Evolutionary conservation across 2,113 vertebrate species (phyloP).

Genomic region (Gobio gobio): DNA sequence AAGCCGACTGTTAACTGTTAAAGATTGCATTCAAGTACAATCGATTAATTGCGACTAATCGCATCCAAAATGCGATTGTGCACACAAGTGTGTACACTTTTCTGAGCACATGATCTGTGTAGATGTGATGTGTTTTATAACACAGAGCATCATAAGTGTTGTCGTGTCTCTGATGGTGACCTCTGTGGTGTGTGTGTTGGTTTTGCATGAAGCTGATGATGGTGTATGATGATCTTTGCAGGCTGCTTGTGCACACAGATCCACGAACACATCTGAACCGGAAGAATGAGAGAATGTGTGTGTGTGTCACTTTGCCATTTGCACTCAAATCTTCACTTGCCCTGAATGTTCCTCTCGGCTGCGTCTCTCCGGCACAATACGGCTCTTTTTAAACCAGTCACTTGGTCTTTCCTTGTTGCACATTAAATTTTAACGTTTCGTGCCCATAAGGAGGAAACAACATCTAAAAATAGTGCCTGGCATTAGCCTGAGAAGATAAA

Average conservation of each 20-base stretch:
- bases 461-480: background rate
- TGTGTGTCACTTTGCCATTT: background rate
- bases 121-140: too few species aligned
- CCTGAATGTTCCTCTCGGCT: background rate
- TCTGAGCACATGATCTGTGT: too few species aligned
- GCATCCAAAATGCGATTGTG: too few species aligned
- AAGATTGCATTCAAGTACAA: too few species aligned
- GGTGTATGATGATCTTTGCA: background rate
- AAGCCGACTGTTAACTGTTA: too few species aligned
- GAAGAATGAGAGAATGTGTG: background rate
- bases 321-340: background rate
- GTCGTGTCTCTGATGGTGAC: background rate
- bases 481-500: background rate
- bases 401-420: constrained; percentile 15
- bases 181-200: background rate
- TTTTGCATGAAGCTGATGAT: background rate
- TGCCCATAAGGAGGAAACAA: constrained; percentile 13
- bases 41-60: too few species aligned
- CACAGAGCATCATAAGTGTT: background rate
- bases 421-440: background rate
- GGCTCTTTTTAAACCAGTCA: background rate
- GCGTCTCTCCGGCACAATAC: background rate
- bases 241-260: background rate
- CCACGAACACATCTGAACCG: background rate
- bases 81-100: too few species aligned